These are phyloP conservation scores for Lindbergichthys nudifrons DNA, from an alignment of 2,797 vertebrate species.

Conservation along the genomic window DNA sequence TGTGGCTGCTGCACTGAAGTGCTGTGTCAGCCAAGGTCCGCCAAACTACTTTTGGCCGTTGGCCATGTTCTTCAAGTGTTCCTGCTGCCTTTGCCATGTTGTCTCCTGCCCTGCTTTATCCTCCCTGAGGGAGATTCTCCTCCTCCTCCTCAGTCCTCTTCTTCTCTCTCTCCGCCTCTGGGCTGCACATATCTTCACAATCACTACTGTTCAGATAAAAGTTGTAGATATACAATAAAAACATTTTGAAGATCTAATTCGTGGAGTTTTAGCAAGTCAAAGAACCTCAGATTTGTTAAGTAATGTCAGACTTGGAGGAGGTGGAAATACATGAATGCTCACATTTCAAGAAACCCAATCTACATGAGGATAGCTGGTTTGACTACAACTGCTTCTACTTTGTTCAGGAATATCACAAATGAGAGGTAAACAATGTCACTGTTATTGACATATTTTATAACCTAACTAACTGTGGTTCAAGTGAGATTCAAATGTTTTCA, in stretches of 20 bases:
- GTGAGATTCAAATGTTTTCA: background rate
- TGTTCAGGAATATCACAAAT: constrained; percentile 1
- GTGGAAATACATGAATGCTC: background rate
- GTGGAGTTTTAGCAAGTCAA: constrained; percentile 12
- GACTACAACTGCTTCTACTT: constrained; percentile 3
- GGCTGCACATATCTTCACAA: constrained; percentile 58
- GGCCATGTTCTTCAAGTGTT: constrained; percentile 66
- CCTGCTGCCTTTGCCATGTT: constrained; percentile 72
- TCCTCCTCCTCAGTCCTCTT: constrained; percentile 40
- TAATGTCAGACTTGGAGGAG: constrained; percentile 16
- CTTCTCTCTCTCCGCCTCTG: constrained; percentile 42
- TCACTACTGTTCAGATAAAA: constrained; percentile 60
- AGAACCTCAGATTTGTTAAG: constrained; percentile 13
- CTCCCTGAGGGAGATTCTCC: constrained; percentile 65
- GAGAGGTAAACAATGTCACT: background rate
- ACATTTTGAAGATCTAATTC: constrained; percentile 19
- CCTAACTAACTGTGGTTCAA: background rate
- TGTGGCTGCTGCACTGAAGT: constrained; percentile 65
- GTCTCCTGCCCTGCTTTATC: constrained; percentile 71
- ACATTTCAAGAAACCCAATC: background rate
- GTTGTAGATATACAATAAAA: constrained; percentile 35
- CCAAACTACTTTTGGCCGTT: constrained; percentile 68
- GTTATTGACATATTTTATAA: constrained; percentile 11
- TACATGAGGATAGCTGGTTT: background rate
- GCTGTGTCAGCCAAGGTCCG: constrained; percentile 68